These are phyloP conservation scores for Prorops nasuta DNA, from an alignment of 1,140 invertebrate genomes.

Conservation along the genomic window DNA sequence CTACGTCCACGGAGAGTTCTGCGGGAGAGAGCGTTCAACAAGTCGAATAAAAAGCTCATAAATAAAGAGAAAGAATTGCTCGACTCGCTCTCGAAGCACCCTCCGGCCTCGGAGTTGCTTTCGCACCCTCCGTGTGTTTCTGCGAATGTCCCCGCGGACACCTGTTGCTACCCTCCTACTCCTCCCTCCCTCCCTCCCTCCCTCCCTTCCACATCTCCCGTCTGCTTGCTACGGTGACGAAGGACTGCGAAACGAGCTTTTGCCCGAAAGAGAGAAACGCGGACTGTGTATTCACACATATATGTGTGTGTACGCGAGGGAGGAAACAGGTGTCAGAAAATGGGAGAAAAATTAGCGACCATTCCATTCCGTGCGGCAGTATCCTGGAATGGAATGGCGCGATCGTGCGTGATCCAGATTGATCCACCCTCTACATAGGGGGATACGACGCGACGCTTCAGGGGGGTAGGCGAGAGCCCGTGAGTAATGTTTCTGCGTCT, in stretches of 20 bases:
- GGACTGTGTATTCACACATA: too few species aligned
- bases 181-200: too few species aligned
- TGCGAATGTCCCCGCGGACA: constrained; percentile 57
- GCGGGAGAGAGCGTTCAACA: constrained; percentile 48
- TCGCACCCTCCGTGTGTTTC: constrained; percentile 48
- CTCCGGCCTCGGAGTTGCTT: constrained; percentile 13
- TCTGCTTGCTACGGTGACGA: too few species aligned
- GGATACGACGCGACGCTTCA: neutral
- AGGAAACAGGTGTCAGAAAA: too few species aligned
- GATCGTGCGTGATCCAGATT: constrained; percentile 3
- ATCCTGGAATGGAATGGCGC: neutral
- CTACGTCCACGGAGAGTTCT: too few species aligned
- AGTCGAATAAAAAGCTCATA: constrained; percentile 60
- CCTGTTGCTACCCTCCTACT: constrained; percentile 53
- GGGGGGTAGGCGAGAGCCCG: constrained; percentile 43
- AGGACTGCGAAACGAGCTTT: too few species aligned
- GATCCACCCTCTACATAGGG: constrained; percentile 3
- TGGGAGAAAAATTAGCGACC: too few species aligned
- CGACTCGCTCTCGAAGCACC: constrained; percentile 26
- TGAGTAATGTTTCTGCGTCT: constrained; percentile 53
- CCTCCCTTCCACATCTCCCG: too few species aligned
- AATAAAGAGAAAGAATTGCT: constrained; percentile 51
- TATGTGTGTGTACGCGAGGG: too few species aligned
- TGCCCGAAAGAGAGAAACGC: constrained; percentile 31
- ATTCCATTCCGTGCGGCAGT: too few species aligned